These are phyloP conservation scores for Leptopilina syphax DNA, from an alignment of 2,888 invertebrate genomes.

Conservation along the genomic window DNA sequence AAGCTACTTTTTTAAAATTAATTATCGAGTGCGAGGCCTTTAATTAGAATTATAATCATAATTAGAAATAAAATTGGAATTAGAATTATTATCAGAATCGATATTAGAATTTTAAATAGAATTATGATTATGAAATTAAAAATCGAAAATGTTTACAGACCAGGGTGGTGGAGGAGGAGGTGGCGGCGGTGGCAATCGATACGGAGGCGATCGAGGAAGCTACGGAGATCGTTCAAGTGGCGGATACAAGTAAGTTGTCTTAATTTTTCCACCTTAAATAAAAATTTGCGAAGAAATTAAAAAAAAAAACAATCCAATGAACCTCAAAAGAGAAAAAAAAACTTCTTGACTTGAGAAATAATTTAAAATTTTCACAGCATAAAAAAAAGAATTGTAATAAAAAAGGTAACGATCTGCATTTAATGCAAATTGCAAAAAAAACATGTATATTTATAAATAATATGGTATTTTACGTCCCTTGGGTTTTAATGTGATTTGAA, in stretches of 20 bases:
- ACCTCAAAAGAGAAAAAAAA: conserved; percentile 50
- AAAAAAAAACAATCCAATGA: conserved; percentile 48
- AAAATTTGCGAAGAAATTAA: conserved; percentile 39
- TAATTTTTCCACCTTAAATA: conserved; percentile 10
- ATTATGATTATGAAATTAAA: no score
- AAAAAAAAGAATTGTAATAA: conserved; percentile 36
- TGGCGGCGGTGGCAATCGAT: conserved; percentile 70
- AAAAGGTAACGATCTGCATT: conserved; percentile 64
- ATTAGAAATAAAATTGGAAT: no score
- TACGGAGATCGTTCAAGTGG: conserved; percentile 74
- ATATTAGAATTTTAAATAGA: no score
- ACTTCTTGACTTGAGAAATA: conserved; percentile 46
- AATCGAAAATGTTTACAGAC: conserved; percentile 2
- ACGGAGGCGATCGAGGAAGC: conserved; percentile 78
- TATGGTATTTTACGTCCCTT: conserved; percentile 66
- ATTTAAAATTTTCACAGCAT: conserved; percentile 48
- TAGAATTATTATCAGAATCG: no score
- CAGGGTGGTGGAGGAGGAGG: conserved; percentile 71
- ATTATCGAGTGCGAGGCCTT: no score
- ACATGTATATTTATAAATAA: conserved; percentile 33
- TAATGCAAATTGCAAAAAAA: conserved; percentile 61
- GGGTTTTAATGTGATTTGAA: conserved; percentile 75
- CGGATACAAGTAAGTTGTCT: conserved; percentile 75
- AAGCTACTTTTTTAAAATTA: no score
- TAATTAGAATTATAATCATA: no score